Base-by-base conservation (phyloP, 2,113 vertebrate species). In the Benitochromis conjunctus region DNA sequence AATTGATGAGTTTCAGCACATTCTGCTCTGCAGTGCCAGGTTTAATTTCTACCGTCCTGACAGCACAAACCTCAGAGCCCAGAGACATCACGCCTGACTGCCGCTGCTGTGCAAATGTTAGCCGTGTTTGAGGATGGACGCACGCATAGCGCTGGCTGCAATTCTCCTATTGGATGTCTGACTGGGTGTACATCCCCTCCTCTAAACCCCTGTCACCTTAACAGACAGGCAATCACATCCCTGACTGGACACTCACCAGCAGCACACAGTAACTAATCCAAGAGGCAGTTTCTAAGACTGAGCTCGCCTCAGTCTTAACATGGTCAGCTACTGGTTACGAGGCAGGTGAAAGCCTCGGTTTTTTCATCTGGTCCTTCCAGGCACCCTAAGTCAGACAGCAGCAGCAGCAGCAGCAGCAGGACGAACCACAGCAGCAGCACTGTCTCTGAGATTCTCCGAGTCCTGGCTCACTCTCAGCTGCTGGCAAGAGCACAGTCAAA, bases 21-120 rank as follows among this genome's bases (percentile, higher is more conserved):
- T 95, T 95, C 87, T 95, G 93, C 92, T 93, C 94, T 89, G 94
- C 93, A 90, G 89, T 92, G 91, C 94, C 93, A 94, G 94, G 87
- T 95, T 95, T 96, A 89, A 96, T 96, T 96, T 96, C 94, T 93
- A 90, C 93, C 90, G 81, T 92, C 94, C 94, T 95, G 95, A 95
- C 95, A 95, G 94, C 92, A 87, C 88, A 90, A 95, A 94, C 94
- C 95, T 94, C 87, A 80, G 91, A 89, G 94, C 95, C 95, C 58
- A 51, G 92, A 96, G 94, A 96, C 90, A 91, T 94, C 92, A 93
- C 86, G 94, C 92, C 90, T 92, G 94, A 95, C 93, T 93, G 94
- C 91, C 60, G 85, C 94, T 83, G 91, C 95, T 95, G 95, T 95
- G 96, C 94, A 96, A 96, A 96, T 96, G 95, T 96, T 96, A 96